Percentiles rank a stretch among this genome's conserved stretches.
These are phyloP conservation scores for Pachyramphus minor DNA, from an alignment of 2,113 vertebrate species.

Conservation along the genomic window DNA sequence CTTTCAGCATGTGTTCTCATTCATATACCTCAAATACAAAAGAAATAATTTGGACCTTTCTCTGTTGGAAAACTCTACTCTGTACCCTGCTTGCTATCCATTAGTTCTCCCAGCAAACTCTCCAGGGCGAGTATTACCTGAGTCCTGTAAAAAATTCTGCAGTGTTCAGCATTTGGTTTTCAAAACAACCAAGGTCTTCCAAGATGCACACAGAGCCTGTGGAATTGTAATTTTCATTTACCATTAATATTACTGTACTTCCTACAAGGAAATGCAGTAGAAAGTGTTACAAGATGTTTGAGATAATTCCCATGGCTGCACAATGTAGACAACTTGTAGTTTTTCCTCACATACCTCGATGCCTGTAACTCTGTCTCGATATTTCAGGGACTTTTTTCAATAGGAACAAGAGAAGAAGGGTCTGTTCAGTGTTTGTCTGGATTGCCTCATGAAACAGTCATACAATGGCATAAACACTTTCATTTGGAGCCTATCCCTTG, in stretches of 20 bases:
- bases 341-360: accelerated
- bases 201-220: neutral
- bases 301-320: neutral
- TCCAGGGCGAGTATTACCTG: neutral
- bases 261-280: neutral
- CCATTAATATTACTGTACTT: neutral
- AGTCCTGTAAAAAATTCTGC: neutral
- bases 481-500: neutral
- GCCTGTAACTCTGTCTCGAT: neutral
- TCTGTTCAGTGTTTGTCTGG: neutral
- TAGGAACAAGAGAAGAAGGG: neutral
- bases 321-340: neutral
- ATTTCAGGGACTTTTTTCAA: neutral
- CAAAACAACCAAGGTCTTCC: neutral
- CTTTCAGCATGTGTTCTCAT: neutral
- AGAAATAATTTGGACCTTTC: neutral
- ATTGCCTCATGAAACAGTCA: neutral
- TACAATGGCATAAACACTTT: neutral
- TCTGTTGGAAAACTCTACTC: neutral
- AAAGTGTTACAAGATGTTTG: neutral
- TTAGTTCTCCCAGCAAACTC: neutral
- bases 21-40: neutral
- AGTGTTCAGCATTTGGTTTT: neutral
- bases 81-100: neutral
- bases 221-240: neutral